Percentiles rank a stretch among this genome's conserved stretches.
Evolutionary conservation across 2,113 vertebrate species (phyloP).

Genomic region (Martes martes): DNA sequence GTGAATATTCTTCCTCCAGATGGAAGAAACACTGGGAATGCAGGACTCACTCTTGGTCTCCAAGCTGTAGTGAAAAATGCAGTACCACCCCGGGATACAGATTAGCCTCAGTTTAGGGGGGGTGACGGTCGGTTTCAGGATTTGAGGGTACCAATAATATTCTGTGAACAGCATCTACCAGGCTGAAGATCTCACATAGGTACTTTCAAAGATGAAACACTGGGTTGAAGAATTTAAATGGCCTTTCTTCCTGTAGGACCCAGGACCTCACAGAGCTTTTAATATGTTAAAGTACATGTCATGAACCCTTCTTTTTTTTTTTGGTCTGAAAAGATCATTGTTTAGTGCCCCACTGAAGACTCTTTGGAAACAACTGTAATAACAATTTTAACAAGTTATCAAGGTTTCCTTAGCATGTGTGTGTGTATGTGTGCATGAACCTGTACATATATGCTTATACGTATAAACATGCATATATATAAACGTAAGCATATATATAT

Average conservation of each 20-base stretch:
- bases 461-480: neutral
- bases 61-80: neutral
- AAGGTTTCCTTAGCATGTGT: neutral
- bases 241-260: neutral
- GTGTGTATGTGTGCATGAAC: neutral
- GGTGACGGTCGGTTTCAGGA: neutral
- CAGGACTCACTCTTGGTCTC: neutral
- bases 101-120: neutral
- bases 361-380: neutral
- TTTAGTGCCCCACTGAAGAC: neutral
- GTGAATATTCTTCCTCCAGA: neutral
- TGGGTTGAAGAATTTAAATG: neutral
- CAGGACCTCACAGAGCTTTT: neutral
- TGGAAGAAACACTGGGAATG: neutral
- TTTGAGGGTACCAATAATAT: neutral
- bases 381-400: neutral
- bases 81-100: neutral
- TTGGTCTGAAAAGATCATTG: neutral
- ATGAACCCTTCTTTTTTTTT: neutral
- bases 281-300: neutral
- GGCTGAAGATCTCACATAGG: neutral
- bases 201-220: neutral
- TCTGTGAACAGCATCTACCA: neutral
- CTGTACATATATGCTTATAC: neutral
- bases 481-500: neutral